Percentiles rank a stretch among this genome's conserved stretches.
phyloP scores from a whole-genome alignment of 2,797 vertebrate genomes.

The Leptoclinus maculatus region DNA sequence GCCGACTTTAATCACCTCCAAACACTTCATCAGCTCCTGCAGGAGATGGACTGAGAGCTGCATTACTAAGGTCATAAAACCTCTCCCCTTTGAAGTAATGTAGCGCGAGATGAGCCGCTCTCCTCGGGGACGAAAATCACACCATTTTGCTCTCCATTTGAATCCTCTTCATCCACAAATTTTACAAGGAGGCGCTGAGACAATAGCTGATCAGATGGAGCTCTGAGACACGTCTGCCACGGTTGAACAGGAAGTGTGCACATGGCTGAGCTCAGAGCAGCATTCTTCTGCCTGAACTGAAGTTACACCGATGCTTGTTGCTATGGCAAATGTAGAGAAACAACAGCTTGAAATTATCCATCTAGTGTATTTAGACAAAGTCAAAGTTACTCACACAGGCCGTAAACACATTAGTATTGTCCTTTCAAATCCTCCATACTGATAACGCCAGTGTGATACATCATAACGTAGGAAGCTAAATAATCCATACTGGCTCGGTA shows the following conservation, averaged over 20 bases:
- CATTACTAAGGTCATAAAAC: conserved; percentile 57
- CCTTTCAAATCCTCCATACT: conserved; percentile 1
- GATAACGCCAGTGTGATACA: conserved; percentile 10
- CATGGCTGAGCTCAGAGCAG: conserved; percentile 46
- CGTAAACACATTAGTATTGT: background rate
- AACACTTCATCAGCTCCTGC: conserved; percentile 63
- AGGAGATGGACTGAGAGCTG: conserved; percentile 43
- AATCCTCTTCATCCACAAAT: conserved; percentile 43
- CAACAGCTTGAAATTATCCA: conserved; percentile 43
- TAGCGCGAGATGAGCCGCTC: conserved; percentile 16
- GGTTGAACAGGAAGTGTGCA: conserved; percentile 59
- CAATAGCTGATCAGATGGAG: conserved; percentile 74
- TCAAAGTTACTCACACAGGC: background rate
- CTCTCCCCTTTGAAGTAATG: conserved; percentile 12
- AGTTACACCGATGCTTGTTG: conserved; percentile 59
- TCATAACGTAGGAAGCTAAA: conserved; percentile 31
- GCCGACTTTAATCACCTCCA: conserved; percentile 67
- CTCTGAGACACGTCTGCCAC: conserved; percentile 58
- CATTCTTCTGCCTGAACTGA: conserved; percentile 52
- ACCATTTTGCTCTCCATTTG: conserved; percentile 28
- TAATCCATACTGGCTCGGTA: conserved; percentile 34
- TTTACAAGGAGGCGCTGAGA: conserved; percentile 52
- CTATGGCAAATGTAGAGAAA: conserved; percentile 64
- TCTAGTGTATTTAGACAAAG: conserved; percentile 28
- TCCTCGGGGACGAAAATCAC: conserved; percentile 38